Evolutionary conservation across 2,797 vertebrate species (phyloP).

Genomic region (Enteromius thamalakanensis): DNA sequence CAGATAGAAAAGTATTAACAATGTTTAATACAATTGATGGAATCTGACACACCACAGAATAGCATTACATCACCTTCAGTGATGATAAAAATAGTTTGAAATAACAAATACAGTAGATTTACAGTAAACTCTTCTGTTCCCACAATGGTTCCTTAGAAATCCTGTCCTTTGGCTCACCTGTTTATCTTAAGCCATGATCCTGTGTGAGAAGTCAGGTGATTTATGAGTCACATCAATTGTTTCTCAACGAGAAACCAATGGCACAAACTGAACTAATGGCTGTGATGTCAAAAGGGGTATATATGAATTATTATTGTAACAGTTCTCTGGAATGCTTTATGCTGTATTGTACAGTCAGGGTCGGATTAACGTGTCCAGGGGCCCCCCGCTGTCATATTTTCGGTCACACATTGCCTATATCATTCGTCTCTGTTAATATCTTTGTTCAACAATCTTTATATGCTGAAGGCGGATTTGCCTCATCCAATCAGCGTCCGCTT

Average conservation of each 20-base stretch:
- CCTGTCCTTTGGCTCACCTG: neutral
- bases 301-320: neutral
- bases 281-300: neutral
- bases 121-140: neutral
- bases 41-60: neutral
- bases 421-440: too few relatives aligned
- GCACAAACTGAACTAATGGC: neutral
- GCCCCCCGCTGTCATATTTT: too few relatives aligned
- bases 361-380: too few relatives aligned
- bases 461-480: too few relatives aligned
- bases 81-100: neutral
- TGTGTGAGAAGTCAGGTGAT: neutral
- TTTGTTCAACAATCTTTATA: too few relatives aligned
- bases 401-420: too few relatives aligned
- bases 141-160: constrained; percentile 1
- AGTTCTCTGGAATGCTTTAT: neutral
- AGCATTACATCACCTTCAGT: neutral
- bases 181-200: constrained; percentile 3
- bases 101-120: constrained; percentile 1
- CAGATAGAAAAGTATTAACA: neutral
- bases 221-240: constrained; percentile 15
- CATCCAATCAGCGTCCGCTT: too few relatives aligned
- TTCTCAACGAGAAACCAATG: constrained; percentile 14
- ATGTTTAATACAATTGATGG: neutral
- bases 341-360: neutral